A percentile compares a stretch with the other conserved stretches of the same genome.
phyloP scores from a whole-genome alignment of 2,797 vertebrate genomes.

The Sebastes cheni region DNA sequence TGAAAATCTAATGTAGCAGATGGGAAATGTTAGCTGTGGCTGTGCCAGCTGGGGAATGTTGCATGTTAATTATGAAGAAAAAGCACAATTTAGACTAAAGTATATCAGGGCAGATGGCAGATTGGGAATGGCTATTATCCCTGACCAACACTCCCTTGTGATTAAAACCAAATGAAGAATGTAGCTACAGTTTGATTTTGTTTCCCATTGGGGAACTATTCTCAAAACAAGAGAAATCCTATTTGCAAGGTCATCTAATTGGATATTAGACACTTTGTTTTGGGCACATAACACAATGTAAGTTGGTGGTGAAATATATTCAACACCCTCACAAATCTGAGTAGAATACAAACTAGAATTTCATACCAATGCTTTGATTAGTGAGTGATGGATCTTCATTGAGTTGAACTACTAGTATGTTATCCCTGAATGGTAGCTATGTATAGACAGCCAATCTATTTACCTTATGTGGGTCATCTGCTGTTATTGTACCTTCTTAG shows the following conservation, averaged over 20 bases:
- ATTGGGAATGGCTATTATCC: neutral
- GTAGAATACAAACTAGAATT: neutral
- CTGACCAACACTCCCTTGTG: constrained; percentile 11
- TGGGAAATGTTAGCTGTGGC: neutral
- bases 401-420: neutral
- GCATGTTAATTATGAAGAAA: constrained; percentile 25
- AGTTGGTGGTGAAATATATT: neutral
- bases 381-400: neutral
- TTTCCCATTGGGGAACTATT: neutral
- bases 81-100: constrained; percentile 13
- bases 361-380: neutral
- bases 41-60: constrained; percentile 14
- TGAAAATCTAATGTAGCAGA: constrained; percentile 15
- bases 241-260: neutral
- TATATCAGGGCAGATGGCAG: constrained; percentile 18
- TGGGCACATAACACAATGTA: neutral
- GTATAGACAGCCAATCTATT: neutral
- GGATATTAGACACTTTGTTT: neutral
- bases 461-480: neutral
- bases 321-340: neutral
- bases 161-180: constrained; percentile 5
- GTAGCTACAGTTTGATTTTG: neutral
- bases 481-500: neutral
- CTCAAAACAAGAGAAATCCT: neutral
- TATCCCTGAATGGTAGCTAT: neutral